These are phyloP conservation scores for Cinara cedri DNA, from an alignment of 2,888 invertebrate genomes.

Conservation along the genomic window DNA sequence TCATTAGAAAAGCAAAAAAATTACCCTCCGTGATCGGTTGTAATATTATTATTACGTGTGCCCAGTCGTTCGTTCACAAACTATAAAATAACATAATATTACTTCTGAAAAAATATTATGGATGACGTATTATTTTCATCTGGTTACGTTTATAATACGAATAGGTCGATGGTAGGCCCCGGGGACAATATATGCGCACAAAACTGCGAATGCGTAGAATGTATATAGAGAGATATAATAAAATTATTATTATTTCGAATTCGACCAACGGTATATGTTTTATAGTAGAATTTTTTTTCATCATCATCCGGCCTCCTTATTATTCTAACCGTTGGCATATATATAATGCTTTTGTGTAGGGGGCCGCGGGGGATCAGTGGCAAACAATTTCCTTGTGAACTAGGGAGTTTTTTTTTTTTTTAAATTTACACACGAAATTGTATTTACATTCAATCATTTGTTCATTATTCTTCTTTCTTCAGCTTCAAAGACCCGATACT, in stretches of 20 bases:
- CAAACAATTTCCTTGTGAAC: too few species aligned
- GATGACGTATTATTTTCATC: neutral
- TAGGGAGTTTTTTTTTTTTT: too few species aligned
- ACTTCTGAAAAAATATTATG: too few species aligned
- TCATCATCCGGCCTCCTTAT: neutral
- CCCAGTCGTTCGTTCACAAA: neutral
- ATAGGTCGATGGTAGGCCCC: neutral
- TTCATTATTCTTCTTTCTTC: too few species aligned
- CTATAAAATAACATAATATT: neutral
- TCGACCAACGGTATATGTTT: slow-evolving; percentile 13
- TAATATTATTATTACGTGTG: neutral
- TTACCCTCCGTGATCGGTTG: neutral
- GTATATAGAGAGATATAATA: too few species aligned
- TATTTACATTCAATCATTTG: too few species aligned
- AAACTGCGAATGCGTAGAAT: neutral
- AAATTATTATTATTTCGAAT: slow-evolving; percentile 7
- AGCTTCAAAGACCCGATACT: too few species aligned
- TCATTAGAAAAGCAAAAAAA: neutral
- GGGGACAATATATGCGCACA: neutral
- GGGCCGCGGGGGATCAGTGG: too few species aligned
- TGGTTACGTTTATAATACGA: slow-evolving; percentile 7
- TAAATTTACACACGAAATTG: too few species aligned
- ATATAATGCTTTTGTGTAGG: too few species aligned
- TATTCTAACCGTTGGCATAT: too few species aligned
- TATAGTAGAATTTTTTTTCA: neutral